A percentile compares a stretch with the other conserved stretches of the same genome.
Conservation (phyloP, 1,140 invertebrate genomes). For the Ditylenchus dipsaci region DNA sequence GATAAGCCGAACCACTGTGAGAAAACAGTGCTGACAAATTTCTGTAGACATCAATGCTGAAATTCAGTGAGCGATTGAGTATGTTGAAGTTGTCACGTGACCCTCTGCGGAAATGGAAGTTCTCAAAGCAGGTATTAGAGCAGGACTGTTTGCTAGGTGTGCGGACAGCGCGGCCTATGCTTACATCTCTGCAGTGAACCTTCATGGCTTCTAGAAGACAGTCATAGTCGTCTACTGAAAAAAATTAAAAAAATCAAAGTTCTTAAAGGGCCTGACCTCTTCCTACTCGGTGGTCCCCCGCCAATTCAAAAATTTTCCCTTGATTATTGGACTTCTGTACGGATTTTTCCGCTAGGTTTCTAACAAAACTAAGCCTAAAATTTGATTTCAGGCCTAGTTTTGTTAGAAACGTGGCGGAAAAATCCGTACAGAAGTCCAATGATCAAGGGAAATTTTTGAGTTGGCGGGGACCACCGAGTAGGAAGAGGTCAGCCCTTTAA, state of each 20-base stretch:
- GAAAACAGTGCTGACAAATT: slow-evolving; percentile 72
- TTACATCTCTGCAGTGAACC: slow-evolving; percentile 11
- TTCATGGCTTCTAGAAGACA: slow-evolving; percentile 42
- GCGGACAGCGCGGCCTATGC: slow-evolving; percentile 12
- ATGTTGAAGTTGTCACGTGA: slow-evolving; percentile 64
- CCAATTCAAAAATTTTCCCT: no score
- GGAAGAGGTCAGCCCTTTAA: no score
- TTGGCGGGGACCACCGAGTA: no score
- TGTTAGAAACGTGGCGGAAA: no score
- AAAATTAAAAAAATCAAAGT: background rate
- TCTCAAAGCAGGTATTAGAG: background rate
- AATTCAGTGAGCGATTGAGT: slow-evolving; percentile 73
- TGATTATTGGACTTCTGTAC: no score
- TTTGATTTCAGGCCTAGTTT: no score
- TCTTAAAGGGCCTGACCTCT: no score
- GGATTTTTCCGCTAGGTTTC: no score
- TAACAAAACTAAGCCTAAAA: no score
- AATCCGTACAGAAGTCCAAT: no score
- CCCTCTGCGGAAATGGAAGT: slow-evolving; percentile 9
- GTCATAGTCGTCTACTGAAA: slow-evolving; percentile 27
- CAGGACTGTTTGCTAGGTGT: slow-evolving; percentile 11
- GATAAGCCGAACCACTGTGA: slow-evolving; percentile 62
- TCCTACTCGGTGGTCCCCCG: no score
- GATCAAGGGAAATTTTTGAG: no score
- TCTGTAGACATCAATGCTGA: slow-evolving; percentile 70